Percentiles rank a stretch among this genome's conserved stretches.
Evolutionary conservation across 2,797 vertebrate genomes (phyloP).

Genomic region (Melanotaenia trifasciata): DNA sequence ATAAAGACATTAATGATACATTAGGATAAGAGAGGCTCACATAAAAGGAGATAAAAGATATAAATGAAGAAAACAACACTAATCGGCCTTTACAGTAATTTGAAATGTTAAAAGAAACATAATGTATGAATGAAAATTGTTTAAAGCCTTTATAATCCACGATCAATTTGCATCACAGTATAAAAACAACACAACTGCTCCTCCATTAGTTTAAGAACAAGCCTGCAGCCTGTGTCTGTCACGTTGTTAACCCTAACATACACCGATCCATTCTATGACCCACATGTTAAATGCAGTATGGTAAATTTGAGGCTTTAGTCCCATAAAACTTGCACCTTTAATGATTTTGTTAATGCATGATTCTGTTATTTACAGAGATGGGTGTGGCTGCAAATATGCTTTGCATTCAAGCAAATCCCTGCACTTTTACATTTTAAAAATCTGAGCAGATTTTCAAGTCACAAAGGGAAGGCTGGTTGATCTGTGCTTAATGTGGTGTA

Average conservation of each 20-base stretch:
- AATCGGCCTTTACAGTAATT: background rate
- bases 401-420: slow-evolving; percentile 14
- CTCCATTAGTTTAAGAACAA: slow-evolving; percentile 11
- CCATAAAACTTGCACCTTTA: slow-evolving; percentile 23
- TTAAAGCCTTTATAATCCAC: background rate
- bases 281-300: slow-evolving; percentile 5
- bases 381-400: slow-evolving; percentile 24
- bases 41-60: background rate
- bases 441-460: slow-evolving; percentile 41
- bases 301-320: background rate
- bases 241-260: background rate
- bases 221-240: background rate
- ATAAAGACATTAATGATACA: background rate
- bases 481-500: slow-evolving; percentile 22
- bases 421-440: slow-evolving; percentile 49
- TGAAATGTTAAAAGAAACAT: slow-evolving; percentile 4
- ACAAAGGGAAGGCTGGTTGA: slow-evolving; percentile 4
- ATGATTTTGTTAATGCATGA: slow-evolving; percentile 26
- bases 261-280: background rate
- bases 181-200: background rate
- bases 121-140: background rate
- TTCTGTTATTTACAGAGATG: slow-evolving; percentile 24
- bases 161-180: background rate
- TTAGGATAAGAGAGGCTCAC: background rate
- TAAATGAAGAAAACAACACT: background rate